A percentile compares a stretch with the other conserved stretches of the same genome.
Evolutionary conservation across 2,113 vertebrate genomes (phyloP).

Genomic region (Arvicanthis niloticus): DNA sequence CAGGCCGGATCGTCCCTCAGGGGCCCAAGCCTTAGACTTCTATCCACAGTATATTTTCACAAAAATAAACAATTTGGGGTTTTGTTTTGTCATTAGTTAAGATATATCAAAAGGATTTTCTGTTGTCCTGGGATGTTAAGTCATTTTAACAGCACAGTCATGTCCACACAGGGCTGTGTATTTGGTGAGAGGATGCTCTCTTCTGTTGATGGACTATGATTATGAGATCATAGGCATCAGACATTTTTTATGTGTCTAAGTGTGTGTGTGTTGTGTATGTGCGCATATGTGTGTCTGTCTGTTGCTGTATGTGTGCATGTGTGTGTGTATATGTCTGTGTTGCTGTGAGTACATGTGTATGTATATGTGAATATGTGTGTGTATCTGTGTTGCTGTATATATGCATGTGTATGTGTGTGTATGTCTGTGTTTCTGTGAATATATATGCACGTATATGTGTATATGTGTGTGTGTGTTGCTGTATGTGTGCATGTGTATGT

Average conservation of each 20-base stretch:
- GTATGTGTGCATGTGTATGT: no score
- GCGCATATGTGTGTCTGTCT: neutral
- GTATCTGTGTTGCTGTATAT: neutral
- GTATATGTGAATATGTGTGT: neutral
- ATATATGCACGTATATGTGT: no score
- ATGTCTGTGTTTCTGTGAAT: no score
- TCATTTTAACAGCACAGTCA: neutral
- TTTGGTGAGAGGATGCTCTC: rapidly evolving
- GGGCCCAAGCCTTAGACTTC: neutral
- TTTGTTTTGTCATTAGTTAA: neutral
- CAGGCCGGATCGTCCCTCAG: rapidly evolving
- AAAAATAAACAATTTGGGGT: neutral
- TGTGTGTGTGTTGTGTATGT: no score
- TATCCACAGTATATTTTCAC: rapidly evolving
- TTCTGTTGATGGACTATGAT: neutral
- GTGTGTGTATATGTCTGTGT: no score
- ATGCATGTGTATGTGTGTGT: neutral
- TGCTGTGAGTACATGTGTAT: neutral
- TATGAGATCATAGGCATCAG: neutral
- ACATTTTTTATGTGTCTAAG: no score
- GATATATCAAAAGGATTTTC: neutral
- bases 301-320: no score
- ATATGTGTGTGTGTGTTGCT: no score
- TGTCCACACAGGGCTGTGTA: rapidly evolving
- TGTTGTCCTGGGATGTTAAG: neutral